These are phyloP conservation scores for Brachirus orientalis DNA, from an alignment of 2,113 vertebrate genomes.

Conservation along the genomic window DNA sequence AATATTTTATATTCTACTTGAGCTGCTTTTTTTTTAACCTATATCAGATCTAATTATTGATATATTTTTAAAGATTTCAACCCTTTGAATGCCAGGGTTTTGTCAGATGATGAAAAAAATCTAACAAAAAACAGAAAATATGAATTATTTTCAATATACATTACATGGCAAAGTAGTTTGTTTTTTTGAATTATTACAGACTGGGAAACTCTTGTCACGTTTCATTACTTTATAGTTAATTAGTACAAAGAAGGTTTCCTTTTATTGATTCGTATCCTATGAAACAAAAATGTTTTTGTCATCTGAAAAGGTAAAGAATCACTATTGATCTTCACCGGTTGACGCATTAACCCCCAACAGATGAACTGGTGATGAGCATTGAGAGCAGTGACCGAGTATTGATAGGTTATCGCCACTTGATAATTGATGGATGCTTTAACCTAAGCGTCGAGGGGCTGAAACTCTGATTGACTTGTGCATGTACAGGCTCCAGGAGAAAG, in stretches of 20 bases:
- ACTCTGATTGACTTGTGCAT: slow-evolving; percentile 52
- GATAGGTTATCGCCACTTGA: slow-evolving; percentile 63
- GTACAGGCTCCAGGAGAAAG: slow-evolving; percentile 94
- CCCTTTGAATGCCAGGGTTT: no score
- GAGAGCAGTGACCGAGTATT: slow-evolving; percentile 42
- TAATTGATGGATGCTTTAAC: slow-evolving; percentile 55
- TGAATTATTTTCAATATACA: no score
- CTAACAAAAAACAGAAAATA: no score
- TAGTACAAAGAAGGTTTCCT: slow-evolving; percentile 9
- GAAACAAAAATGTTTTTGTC: background rate
- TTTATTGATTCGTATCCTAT: slow-evolving; percentile 1
- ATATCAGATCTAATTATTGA: no score
- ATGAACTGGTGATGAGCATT: slow-evolving; percentile 50
- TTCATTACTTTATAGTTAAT: no score
- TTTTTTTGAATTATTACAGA: no score
- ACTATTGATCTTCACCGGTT: slow-evolving; percentile 37
- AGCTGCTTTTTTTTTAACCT: no score
- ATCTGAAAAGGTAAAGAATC: background rate
- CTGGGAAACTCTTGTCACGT: no score
- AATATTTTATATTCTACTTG: no score
- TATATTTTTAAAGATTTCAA: no score
- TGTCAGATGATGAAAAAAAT: no score
- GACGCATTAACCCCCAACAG: slow-evolving; percentile 54
- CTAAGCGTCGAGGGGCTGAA: slow-evolving; percentile 25
- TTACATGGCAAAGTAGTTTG: no score